phyloP scores from a whole-genome alignment of 1,140 invertebrate genomes.

The Saccostrea glomerata region DNA sequence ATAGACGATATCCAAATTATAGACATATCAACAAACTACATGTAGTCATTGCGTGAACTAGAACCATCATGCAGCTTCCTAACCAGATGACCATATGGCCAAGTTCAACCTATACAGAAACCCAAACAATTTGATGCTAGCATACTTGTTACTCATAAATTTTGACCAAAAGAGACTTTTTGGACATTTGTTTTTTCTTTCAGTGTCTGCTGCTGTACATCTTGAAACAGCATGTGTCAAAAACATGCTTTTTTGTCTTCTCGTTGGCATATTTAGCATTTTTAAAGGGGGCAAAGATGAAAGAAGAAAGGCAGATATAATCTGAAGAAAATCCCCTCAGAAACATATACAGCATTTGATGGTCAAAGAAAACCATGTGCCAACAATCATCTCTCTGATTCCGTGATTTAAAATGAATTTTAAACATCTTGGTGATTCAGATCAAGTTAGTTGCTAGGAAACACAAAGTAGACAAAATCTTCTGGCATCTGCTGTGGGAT shows the following conservation, averaged over 20 bases:
- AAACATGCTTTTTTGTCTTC: not conserved
- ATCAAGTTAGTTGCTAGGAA: conserved; percentile 33
- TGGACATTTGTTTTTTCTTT: conserved; percentile 10
- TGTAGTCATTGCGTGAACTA: no score
- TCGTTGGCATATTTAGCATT: conserved; percentile 5
- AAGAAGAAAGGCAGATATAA: conserved; percentile 4
- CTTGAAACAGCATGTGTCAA: not conserved
- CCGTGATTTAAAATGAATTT: conserved; percentile 35
- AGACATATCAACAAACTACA: no score
- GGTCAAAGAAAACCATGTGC: conserved; percentile 35
- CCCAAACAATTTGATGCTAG: conserved; percentile 19
- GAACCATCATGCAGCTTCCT: no score
- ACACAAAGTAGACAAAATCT: conserved; percentile 38
- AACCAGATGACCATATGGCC: not conserved
- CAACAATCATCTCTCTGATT: conserved; percentile 24
- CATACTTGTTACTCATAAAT: conserved; percentile 23
- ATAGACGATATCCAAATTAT: no score
- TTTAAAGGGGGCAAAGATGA: conserved; percentile 15
- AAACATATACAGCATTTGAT: not conserved
- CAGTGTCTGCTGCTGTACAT: conserved; percentile 26
- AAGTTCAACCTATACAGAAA: not conserved
- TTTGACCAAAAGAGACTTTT: not conserved
- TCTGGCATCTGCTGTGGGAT: conserved; percentile 29
- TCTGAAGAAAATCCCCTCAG: not conserved
- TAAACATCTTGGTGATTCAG: conserved; percentile 31